Percentiles rank a stretch among this genome's conserved stretches.
Conservation (phyloP, 1,140 invertebrate species). For the Brachionus manjavacas region DNA sequence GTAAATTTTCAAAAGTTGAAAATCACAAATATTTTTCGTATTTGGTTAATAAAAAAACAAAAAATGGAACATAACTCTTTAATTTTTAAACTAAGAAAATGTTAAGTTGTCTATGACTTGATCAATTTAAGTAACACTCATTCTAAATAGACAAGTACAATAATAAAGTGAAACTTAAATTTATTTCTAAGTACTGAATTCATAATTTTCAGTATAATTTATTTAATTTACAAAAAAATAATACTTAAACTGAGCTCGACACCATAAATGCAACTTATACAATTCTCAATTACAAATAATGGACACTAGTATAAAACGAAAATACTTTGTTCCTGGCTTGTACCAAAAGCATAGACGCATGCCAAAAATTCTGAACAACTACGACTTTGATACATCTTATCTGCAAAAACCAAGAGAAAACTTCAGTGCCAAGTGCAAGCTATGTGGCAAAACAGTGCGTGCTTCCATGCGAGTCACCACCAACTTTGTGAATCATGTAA, state of each 20-base stretch:
- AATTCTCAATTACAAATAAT: not conserved
- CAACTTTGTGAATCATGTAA: not conserved
- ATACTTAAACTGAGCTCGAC: not conserved
- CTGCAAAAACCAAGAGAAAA: not conserved
- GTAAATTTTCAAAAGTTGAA: too few relatives aligned
- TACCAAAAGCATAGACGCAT: not conserved
- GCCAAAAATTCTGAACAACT: not conserved
- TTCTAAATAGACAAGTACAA: not conserved
- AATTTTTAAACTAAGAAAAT: not conserved
- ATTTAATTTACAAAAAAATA: not conserved
- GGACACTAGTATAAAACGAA: not conserved
- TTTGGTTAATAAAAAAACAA: too few relatives aligned
- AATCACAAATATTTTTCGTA: too few relatives aligned
- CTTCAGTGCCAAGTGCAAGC: not conserved
- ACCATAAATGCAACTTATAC: not conserved
- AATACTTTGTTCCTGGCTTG: not conserved
- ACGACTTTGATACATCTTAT: not conserved
- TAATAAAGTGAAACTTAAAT: not conserved
- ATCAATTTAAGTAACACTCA: not conserved
- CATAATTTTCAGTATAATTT: constrained; percentile 1
- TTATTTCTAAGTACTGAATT: constrained; percentile 6
- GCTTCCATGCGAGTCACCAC: not conserved
- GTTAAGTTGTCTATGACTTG: not conserved
- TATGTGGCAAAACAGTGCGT: not conserved
- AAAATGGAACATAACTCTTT: too few relatives aligned